Evolutionary conservation across 2,797 vertebrate genomes (phyloP), one percentile per base, ranked within the genome.

Genomic region (Gadopsis bispinosus): DNA sequence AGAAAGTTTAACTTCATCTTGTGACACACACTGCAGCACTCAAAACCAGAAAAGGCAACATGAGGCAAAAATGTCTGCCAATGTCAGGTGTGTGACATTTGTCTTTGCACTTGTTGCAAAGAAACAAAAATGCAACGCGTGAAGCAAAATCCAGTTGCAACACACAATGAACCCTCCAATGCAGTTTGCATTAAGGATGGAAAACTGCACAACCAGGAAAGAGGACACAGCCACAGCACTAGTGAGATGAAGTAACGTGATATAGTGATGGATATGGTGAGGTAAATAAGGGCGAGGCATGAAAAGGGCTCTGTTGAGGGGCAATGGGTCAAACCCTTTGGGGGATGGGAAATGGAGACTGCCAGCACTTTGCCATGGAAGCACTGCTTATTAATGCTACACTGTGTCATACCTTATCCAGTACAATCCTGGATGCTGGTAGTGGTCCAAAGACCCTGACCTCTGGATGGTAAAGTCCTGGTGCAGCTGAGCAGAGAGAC

Each of bases 381-480:
- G 96, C 95, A 95, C 96, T 96, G 95, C 95, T 93, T 95, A 93
- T 95, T 93, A 95, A 94, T 81, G 86, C 96, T 96, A 95, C 94
- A 95, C 96, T 95, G 92, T 95, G 92, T 95, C 97, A 95, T 98
- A 98, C 98, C 97, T 98, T 96, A 98, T 98, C 98, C 97, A 98
- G 96, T 94, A 97, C 96, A 99, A 96, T 96, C 96, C 97, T 96
- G 96, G 96, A 96, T 97, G 96, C 87, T 97, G 96, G 95, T 94
- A 93, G 95, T 96, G 97, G 96, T 96, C 97, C 97, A 98, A 95
- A 96, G 97, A 98, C 95, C 96, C 97, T 97, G 97, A 97, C 95
- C 97, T 96, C 96, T 97, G 97, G 96, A 96, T 96, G 96, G 96
- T 95, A 94, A 97, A 96, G 95, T 96, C 96, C 96, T 96, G 96